Evolutionary conservation across 1,140 invertebrate species (phyloP), one percentile per base, ranked within the genome.

Genomic region (Drosophila baimaii): DNA sequence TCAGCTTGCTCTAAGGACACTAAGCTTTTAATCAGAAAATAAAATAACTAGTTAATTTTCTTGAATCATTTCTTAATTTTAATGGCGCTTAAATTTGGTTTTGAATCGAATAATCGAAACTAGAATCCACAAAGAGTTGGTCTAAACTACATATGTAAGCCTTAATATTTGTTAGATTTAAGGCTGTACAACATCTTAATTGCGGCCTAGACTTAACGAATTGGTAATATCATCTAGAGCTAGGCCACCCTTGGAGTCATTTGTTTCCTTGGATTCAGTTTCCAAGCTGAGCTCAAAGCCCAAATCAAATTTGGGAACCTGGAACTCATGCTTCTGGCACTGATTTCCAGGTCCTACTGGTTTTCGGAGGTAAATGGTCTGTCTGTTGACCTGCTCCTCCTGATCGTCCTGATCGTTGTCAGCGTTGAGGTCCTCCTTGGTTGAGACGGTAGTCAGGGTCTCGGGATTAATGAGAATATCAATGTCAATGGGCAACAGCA

Each of bases 401-500:
- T 39, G n/a, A n/a, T n/a, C n/a, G n/a, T n/a, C n/a, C n/a, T n/a
- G n/a, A n/a, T n/a, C n/a, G n/a, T n/a, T n/a, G n/a, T n/a, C n/a
- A n/a, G n/a, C n/a, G n/a, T n/a, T 21, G 23, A 27, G 2, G 3
- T 3, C 8, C 5, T 64, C 12, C 15, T 21, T 35, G 5, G 23
- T 17, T 17, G 6, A 0, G 3, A 10, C 27, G 1, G 33, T 33
- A 0, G n/a, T 19, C 13, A 71, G 7, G 12, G 12, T 8, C 0
- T 33, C 7, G 10, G 51, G 39, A 13, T 75, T 21, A 19, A 85
- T 17, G 5, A 85, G 31, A 10, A 78, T 12, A 17, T 86, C 58
- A 1, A 85, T 8, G 12, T 78, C 74, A 0, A 85, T 23, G 5
- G 81, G 81, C 43, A 86, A 5, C 1, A 86, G 10, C 57, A 86